Base-by-base conservation (phyloP, 53 echinoderm and acorn worm genomes). In the Holothuria leucospilota region DNA sequence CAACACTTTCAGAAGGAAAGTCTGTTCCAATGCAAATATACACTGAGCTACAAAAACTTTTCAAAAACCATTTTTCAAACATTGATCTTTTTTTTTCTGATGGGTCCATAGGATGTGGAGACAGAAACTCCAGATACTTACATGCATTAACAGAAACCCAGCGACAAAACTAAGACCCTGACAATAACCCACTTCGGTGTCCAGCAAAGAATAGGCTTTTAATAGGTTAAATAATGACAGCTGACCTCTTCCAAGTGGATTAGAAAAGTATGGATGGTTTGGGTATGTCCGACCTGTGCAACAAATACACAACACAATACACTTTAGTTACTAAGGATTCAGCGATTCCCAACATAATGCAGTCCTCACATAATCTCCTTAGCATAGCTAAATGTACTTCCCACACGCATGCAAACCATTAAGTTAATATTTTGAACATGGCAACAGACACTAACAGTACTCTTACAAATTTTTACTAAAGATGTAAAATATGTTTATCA, bases 111-210 rank as follows among this genome's bases (percentile, higher is more conserved):
- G 30, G 21, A 39, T 11, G 8, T 84, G 3, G 10, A 56, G 18
- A 56, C 8, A 4, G 56, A 56, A 16, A 56, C 18, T 16, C 56
- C 0, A 27, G 21, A 20, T 23, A 93, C 98, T 93, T 83, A 97
- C 98, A 86, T 97, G 98, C 94, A 97, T 97, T 51, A 97, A 93
- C 41, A 97, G 87, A 18, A 97, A 86, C 18, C 98, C 98, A 20
- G 98, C 98, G 2, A 97, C 98, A 95, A 97, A 97, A 84, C 98
- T 97, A 73, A 97, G 98, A 11, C 98, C 98, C 86, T 97, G 98
- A 69, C 98, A 97, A 89, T 97, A 97, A 61, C 98, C 98, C 5
- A 97, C 98, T 27, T 97, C 98, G 20, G 64, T 62, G 75, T 97
- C 98, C 51, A 90, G 78, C 21, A 97, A 81, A 26, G 98, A 97